These are phyloP conservation scores for Gortyna flavago DNA, from an alignment of 2,888 invertebrate species.

Conservation along the genomic window DNA sequence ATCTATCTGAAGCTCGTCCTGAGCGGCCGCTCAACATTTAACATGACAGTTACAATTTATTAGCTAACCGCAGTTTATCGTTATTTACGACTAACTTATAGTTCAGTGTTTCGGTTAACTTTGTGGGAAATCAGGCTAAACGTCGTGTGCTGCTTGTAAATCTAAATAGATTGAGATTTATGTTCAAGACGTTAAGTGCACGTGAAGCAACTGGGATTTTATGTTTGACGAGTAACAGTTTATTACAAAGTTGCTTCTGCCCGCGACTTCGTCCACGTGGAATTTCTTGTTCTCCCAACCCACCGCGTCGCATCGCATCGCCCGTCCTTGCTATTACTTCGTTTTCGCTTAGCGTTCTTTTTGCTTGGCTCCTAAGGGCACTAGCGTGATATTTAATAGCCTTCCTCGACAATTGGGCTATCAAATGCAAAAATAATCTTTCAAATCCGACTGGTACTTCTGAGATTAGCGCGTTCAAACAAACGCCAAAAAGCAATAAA, in stretches of 20 bases:
- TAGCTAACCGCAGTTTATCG: slow-evolving; percentile 32
- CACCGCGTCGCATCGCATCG: no score
- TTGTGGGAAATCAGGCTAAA: slow-evolving; percentile 23
- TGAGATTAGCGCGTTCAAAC: no score
- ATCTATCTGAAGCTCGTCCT: slow-evolving; percentile 24
- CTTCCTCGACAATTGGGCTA: no score
- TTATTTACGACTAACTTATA: slow-evolving; percentile 41
- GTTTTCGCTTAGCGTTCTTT: no score
- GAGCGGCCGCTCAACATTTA: slow-evolving; percentile 8
- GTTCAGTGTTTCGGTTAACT: slow-evolving; percentile 36
- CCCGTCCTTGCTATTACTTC: no score
- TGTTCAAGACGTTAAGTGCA: background rate
- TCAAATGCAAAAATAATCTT: no score
- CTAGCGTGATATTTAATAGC: no score
- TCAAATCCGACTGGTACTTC: no score
- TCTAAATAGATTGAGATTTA: slow-evolving; percentile 24
- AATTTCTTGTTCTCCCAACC: no score
- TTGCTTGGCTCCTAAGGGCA: no score
- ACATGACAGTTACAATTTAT: slow-evolving; percentile 44
- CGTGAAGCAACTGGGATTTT: background rate
- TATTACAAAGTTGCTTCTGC: background rate
- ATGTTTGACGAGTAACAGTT: background rate
- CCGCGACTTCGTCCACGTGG: no score
- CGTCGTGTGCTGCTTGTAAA: slow-evolving; percentile 12
- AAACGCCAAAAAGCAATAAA: no score